phyloP scores from a whole-genome alignment of 1,140 invertebrate genomes.

The Aphaenogaster ashmeadi region DNA sequence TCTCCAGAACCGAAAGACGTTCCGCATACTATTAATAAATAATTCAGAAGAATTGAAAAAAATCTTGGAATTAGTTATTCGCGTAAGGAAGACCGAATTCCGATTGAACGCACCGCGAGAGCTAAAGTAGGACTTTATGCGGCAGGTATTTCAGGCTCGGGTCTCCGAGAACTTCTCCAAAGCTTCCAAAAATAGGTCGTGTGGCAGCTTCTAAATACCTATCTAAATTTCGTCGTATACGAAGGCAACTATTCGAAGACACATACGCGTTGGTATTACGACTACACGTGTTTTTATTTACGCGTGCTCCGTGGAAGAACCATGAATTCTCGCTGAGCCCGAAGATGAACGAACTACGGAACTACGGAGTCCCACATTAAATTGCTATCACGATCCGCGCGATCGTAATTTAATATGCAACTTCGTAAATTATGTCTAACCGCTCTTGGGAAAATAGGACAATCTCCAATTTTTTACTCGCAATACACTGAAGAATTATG shows the following conservation, averaged over 20 bases:
- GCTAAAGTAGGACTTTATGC: neutral
- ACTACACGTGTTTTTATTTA: slow-evolving; percentile 27
- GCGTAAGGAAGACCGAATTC: slow-evolving; percentile 44
- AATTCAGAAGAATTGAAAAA: slow-evolving; percentile 10
- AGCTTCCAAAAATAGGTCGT: slow-evolving; percentile 79
- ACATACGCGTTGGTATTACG: slow-evolving; percentile 72
- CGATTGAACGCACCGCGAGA: neutral
- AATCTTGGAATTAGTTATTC: neutral
- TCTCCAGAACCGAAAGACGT: neutral
- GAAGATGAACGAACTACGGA: neutral
- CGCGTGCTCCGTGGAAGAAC: slow-evolving; percentile 26
- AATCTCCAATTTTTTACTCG: neutral
- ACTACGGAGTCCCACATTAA: slow-evolving; percentile 4
- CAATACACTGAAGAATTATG: neutral
- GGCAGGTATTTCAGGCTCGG: slow-evolving; percentile 1
- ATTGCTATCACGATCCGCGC: neutral
- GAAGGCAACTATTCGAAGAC: slow-evolving; percentile 84
- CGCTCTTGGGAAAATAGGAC: neutral
- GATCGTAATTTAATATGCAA: slow-evolving; percentile 5
- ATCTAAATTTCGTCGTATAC: slow-evolving; percentile 75
- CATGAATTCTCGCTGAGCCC: neutral
- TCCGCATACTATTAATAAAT: neutral
- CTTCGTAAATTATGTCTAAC: neutral
- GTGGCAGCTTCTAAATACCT: slow-evolving; percentile 65
- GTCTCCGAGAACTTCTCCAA: slow-evolving; percentile 57